Conservation (phyloP, 2,113 vertebrate species). For the Motacilla alba region DNA sequence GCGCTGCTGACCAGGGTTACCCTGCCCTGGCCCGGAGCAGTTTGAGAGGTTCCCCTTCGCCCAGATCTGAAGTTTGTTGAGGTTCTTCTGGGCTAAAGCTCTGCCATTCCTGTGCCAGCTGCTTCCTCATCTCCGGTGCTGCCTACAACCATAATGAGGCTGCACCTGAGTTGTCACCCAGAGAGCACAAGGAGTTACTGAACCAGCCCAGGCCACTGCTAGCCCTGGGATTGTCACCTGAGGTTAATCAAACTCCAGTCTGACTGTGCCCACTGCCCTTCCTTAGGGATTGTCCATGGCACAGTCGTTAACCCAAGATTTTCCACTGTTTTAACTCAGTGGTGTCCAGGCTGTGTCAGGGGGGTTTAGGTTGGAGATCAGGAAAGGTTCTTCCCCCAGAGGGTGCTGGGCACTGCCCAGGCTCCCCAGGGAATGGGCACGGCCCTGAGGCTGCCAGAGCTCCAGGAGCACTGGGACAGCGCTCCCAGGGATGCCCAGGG, state of each 20-base stretch:
- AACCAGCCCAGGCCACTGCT: neutral
- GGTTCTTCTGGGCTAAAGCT: neutral
- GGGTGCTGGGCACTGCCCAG: neutral
- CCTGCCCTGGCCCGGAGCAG: neutral
- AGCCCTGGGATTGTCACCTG: neutral
- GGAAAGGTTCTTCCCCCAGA: neutral
- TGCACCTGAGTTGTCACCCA: neutral
- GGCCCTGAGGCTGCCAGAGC: neutral
- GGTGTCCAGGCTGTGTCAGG: neutral
- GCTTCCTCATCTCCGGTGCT: neutral
- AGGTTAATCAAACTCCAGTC: neutral
- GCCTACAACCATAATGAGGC: neutral
- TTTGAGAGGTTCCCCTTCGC: neutral
- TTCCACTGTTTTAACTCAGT: neutral
- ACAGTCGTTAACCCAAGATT: neutral
- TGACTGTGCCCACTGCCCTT: neutral
- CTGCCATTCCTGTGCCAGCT: neutral
- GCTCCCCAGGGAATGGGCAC: neutral
- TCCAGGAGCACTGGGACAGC: rapidly evolving
- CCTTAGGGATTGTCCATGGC: neutral
- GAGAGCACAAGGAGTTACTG: neutral
- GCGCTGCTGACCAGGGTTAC: rapidly evolving
- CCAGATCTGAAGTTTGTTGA: neutral
- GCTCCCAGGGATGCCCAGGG: neutral
- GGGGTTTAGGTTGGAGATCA: rapidly evolving